Base-by-base conservation (phyloP, 30 jellyfish, hydroid and myxozoan genomes). In the Hydractinia echinata region DNA sequence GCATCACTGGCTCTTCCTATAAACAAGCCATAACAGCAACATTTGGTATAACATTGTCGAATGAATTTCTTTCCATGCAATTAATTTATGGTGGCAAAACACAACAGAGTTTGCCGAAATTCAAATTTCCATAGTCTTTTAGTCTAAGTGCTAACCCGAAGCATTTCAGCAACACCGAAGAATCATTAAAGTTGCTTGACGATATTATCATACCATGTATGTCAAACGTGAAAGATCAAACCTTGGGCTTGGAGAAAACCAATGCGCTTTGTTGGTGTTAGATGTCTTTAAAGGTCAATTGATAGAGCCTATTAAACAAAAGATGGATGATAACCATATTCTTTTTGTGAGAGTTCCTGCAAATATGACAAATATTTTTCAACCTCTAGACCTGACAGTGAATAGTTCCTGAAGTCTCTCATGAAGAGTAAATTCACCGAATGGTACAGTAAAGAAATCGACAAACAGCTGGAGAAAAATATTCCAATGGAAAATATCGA, bases 81-180 rank as follows among this genome's bases (percentile, higher is more conserved):
- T 16, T 58, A 16, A 58, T 58, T 58, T 58, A 58, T 58, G 3
- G 69, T 58, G 69, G 69, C 69, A 73, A 73, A 21, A 73, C 83
- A 14, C n/a, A 44, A 44, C 76, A 50, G 3, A 73, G 83, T 50
- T 50, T 73, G 16, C 81, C 83, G 2, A 73, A 73, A 73, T 9
- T 76, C 20, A 8, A 15, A 52, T 73, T 73, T 14, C 83, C 83
- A 9, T 1, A 52, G 10, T 73, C 81, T 1, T 73, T 73, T 30
- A 21, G 77, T 15, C 76, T 73, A 9, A 73, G 83, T 73, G 81
- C 76, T 50, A 73, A 73, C 30, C 3, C 76, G 14, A 73, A 73
- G 44, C 83, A 73, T 14, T 73, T 73, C 76, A 73, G 82, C 76
- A 73, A 73, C 82, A 73, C 82, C 15, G 77, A 73, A 20, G 82